phyloP scores from a whole-genome alignment of 2,113 vertebrate species.

The Nycticorax nycticorax region DNA sequence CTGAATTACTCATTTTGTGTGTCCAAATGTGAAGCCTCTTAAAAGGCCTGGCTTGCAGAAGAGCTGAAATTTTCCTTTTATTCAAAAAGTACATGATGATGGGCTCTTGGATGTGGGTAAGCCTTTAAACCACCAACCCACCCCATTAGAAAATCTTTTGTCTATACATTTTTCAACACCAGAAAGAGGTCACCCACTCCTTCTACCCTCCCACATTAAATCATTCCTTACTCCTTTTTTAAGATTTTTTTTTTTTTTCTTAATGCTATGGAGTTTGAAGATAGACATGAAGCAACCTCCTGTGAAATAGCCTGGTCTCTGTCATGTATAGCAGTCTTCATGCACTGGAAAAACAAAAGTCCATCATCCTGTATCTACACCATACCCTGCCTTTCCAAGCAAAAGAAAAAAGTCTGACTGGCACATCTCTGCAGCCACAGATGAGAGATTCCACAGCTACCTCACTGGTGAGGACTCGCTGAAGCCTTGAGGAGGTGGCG shows the following conservation, averaged over 20 bases:
- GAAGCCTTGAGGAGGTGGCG: background rate
- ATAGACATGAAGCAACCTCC: background rate
- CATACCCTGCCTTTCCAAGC: background rate
- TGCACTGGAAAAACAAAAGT: background rate
- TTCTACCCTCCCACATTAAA: background rate
- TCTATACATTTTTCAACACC: background rate
- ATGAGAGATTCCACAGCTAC: background rate
- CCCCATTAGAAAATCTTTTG: background rate
- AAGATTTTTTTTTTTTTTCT: background rate
- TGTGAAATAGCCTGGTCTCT: background rate
- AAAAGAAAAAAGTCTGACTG: background rate
- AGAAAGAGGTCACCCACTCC: background rate
- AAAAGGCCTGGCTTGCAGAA: background rate
- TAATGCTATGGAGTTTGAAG: background rate
- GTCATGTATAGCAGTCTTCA: background rate
- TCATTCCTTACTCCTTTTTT: background rate
- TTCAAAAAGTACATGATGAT: background rate
- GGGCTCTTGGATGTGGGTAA: background rate
- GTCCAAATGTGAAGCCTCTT: background rate
- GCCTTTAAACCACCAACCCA: background rate
- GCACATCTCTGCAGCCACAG: background rate
- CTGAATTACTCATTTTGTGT: background rate
- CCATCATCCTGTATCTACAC: background rate
- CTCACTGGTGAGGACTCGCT: background rate
- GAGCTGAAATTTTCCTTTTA: background rate